Evolutionary conservation across 2,888 invertebrate species (phyloP).

Genomic region (Calameuta filiformis): DNA sequence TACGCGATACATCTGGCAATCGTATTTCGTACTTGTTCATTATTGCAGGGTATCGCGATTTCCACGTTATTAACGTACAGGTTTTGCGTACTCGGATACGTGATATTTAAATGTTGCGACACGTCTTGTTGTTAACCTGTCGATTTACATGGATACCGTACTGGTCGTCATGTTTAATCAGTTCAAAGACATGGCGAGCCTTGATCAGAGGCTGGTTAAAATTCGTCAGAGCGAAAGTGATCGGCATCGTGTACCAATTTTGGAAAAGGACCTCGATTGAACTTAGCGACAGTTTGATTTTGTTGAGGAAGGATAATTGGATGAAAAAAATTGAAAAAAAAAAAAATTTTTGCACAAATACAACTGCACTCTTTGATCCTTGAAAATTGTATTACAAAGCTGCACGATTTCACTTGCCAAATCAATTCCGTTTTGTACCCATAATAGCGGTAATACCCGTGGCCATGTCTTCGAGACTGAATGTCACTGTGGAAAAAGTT

Average conservation of each 20-base stretch:
- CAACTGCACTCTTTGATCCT: neutral
- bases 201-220: neutral
- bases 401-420: neutral
- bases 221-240: neutral
- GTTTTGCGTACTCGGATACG: neutral
- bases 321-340: neutral
- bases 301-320: neutral
- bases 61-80: neutral
- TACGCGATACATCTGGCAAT: neutral
- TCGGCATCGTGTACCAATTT: neutral
- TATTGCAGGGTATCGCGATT: neutral
- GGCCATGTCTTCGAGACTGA: neutral
- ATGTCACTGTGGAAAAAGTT: neutral
- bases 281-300: neutral
- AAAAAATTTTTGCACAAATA: neutral
- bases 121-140: neutral
- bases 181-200: neutral
- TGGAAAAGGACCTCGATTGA: neutral
- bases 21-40: neutral
- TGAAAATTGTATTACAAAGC: neutral
- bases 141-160: neutral
- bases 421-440: neutral
- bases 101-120: neutral
- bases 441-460: neutral
- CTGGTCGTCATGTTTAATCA: neutral